These are phyloP conservation scores for Potamilus streckersoni DNA, from an alignment of 1,140 invertebrate species.

Conservation along the genomic window DNA sequence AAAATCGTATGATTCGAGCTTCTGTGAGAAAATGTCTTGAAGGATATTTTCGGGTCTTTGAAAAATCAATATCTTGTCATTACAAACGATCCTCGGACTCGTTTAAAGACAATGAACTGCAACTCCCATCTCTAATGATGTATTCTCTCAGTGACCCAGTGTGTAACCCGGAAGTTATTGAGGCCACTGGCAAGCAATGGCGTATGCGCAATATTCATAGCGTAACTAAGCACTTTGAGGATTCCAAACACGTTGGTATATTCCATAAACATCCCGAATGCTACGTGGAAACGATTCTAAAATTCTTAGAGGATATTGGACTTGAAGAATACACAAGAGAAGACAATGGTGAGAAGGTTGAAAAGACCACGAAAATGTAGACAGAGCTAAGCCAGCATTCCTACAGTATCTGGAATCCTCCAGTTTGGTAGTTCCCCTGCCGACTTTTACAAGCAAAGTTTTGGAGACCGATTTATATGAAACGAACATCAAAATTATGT, in stretches of 20 bases:
- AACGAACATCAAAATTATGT: no score
- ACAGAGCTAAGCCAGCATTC: no score
- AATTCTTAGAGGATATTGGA: constrained; percentile 72
- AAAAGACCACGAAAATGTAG: no score
- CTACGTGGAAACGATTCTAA: constrained; percentile 78
- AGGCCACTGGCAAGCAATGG: constrained; percentile 77
- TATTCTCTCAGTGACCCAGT: constrained; percentile 85
- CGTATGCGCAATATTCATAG: constrained; percentile 71
- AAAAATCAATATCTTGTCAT: constrained; percentile 76
- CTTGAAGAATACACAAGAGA: not conserved
- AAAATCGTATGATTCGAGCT: constrained; percentile 79
- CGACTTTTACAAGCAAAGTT: no score
- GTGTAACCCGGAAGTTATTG: constrained; percentile 77
- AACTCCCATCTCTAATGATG: constrained; percentile 82
- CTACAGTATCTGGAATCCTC: no score
- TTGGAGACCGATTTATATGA: no score
- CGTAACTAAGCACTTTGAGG: constrained; percentile 83
- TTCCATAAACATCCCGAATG: constrained; percentile 83
- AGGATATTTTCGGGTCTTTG: constrained; percentile 68
- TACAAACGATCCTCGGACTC: constrained; percentile 84
- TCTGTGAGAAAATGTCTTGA: constrained; percentile 69
- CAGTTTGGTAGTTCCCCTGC: no score
- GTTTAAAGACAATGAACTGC: constrained; percentile 81
- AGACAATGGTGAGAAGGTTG: no score
- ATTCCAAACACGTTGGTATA: constrained; percentile 87